These are phyloP conservation scores for Monodelphis domestica DNA, from an alignment of 2,797 vertebrate genomes.

Conservation along the genomic window DNA sequence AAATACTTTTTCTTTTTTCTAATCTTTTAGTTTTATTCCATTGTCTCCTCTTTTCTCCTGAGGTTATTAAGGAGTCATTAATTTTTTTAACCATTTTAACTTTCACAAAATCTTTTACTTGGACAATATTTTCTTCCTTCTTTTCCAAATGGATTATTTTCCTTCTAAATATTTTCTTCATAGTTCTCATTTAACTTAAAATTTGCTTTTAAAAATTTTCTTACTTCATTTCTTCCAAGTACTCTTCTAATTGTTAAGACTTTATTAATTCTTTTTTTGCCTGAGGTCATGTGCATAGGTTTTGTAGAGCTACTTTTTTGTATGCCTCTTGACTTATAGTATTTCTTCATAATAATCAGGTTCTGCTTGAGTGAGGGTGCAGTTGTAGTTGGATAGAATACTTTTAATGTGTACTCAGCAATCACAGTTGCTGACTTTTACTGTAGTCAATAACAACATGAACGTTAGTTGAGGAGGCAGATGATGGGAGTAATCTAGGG, in stretches of 20 bases:
- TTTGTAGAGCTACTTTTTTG: neutral
- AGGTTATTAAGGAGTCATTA: neutral
- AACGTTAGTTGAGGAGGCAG: neutral
- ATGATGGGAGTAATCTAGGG: neutral
- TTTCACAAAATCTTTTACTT: neutral
- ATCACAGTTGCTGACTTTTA: neutral
- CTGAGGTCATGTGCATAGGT: neutral
- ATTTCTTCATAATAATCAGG: neutral
- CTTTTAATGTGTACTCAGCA: neutral
- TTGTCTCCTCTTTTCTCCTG: neutral
- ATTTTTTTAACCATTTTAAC: neutral
- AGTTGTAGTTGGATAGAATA: neutral
- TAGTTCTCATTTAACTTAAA: neutral
- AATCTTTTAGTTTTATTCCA: too few species aligned
- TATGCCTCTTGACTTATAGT: neutral
- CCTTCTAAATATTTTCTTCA: neutral
- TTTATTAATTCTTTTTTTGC: neutral
- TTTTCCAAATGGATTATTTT: neutral
- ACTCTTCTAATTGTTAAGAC: too few species aligned
- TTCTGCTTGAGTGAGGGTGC: neutral
- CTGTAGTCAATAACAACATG: neutral
- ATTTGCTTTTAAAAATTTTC: neutral
- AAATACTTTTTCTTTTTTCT: neutral
- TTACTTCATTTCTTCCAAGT: neutral
- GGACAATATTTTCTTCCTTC: neutral